Evolutionary conservation across 2,797 vertebrate genomes (phyloP).

Genomic region (Malurus splendens): DNA sequence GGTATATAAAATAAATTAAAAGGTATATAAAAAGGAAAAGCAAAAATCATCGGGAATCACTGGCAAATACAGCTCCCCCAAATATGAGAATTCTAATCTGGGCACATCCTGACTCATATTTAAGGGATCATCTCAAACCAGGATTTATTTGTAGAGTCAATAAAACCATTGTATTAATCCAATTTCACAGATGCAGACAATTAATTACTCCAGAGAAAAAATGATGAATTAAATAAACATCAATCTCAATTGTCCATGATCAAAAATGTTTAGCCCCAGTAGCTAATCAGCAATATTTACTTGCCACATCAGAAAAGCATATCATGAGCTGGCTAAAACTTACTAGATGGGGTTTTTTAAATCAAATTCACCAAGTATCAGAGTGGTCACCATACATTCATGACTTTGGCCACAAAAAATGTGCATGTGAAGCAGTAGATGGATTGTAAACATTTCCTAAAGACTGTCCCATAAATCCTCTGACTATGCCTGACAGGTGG

Average conservation of each 20-base stretch:
- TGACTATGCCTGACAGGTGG: neutral
- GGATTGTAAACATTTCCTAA: neutral
- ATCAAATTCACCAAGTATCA: neutral
- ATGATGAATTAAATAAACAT: neutral
- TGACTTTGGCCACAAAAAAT: neutral
- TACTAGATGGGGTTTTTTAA: neutral
- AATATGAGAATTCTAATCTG: neutral
- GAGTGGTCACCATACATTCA: neutral
- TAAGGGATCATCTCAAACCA: neutral
- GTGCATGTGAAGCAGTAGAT: neutral
- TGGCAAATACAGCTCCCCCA: neutral
- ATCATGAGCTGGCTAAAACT: neutral
- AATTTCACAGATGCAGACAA: neutral
- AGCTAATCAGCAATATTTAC: neutral
- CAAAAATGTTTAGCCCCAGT: neutral
- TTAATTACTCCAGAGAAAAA: neutral
- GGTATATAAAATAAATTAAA: too few species aligned
- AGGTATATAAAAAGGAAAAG: too few species aligned
- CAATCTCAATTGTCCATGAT: neutral
- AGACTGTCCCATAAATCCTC: too few species aligned
- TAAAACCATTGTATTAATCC: neutral
- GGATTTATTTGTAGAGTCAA: neutral
- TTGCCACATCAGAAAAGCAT: neutral
- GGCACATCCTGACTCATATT: neutral
- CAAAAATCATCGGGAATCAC: neutral